Base-by-base conservation (phyloP, 2,113 vertebrate species). In the Halcyon senegalensis region DNA sequence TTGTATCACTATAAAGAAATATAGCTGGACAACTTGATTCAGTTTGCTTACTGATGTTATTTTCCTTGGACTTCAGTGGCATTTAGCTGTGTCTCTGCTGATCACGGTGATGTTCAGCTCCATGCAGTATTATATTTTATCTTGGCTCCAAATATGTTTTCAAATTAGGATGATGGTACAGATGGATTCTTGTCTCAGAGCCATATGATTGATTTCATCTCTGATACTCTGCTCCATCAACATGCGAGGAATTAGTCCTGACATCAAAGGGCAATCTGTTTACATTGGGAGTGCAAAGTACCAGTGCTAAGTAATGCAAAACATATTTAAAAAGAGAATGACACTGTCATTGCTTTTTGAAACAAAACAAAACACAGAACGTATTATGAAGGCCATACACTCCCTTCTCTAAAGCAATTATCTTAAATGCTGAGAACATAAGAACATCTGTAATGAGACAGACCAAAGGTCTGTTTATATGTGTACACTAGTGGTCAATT, bases 231-330 rank as follows among this genome's bases (percentile, higher is more conserved):
- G 89, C 72, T 90, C 83, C 41, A 90, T 94, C 95, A 92, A 95
- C 83, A 88, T 93, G 83, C 76, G 84, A 90, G 55, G 83, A 94
- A 92, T 86, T 94, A 92, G 84, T 87, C 68, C 77, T 92, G 68
- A 95, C 91, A 95, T 95, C 93, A 96, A 93, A 93, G 90, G 93
- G 94, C 95, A 97, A 92, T 96, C 95, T 95, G 90, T 95, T 95
- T 97, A 92, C 86, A 55, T 31, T 80, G 86, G n/a, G 76, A 94
- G 89, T 70, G 64, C 80, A 89, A 93, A 94, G 92, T 84, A 94
- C 50, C 90, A 63, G 76, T 0, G 0, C 56, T 94, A 92, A 94
- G 89, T 64, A 84, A 68, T 89, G 74, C 73, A 93, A 95, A 94
- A 94, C 39, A 92, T 51, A 84, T 84, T 87, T 24, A 77, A 95